These are phyloP conservation scores for Drosophila sucinea DNA, from an alignment of 1,140 invertebrate genomes.

Conservation along the genomic window DNA sequence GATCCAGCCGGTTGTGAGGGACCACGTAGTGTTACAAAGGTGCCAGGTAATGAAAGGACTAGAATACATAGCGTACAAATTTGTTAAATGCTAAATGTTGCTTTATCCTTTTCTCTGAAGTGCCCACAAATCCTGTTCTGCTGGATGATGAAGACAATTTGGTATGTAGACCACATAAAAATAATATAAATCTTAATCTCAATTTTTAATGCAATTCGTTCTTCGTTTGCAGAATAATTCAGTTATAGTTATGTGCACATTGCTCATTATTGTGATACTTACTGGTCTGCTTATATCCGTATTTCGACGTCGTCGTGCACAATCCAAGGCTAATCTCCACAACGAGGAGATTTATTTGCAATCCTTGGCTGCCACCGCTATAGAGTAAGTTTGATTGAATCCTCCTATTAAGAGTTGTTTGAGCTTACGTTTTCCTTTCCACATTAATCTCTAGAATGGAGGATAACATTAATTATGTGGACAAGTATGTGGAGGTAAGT, in stretches of 20 bases:
- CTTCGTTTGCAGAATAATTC: slow-evolving; percentile 46
- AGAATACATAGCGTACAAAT: too few species aligned
- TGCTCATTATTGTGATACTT: slow-evolving; percentile 54
- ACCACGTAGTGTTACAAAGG: slow-evolving; percentile 50
- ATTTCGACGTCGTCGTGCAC: slow-evolving; percentile 36
- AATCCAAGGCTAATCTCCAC: slow-evolving; percentile 44
- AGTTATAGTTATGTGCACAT: slow-evolving; percentile 50
- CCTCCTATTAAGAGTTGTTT: not conserved
- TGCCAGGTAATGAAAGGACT: slow-evolving; percentile 48
- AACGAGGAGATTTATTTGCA: slow-evolving; percentile 67
- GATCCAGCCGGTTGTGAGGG: slow-evolving; percentile 63
- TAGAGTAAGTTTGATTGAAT: slow-evolving; percentile 46
- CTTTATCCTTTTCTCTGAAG: slow-evolving; percentile 13
- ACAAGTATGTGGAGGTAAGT: slow-evolving; percentile 74
- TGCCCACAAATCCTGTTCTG: slow-evolving; percentile 49
- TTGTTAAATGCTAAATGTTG: not conserved
- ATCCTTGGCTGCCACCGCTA: slow-evolving; percentile 50
- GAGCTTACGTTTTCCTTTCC: not conserved
- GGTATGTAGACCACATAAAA: slow-evolving; percentile 36
- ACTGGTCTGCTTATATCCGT: slow-evolving; percentile 42
- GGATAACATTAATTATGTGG: slow-evolving; percentile 77
- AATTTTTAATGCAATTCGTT: not conserved
- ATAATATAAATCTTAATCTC: too few species aligned
- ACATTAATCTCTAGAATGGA: slow-evolving; percentile 59
- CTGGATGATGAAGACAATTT: slow-evolving; percentile 46